Percentiles rank a stretch among this genome's conserved stretches.
Evolutionary conservation across 64 coral and sea anemone genomes (phyloP).

Genomic region (Montipora efflorescens): DNA sequence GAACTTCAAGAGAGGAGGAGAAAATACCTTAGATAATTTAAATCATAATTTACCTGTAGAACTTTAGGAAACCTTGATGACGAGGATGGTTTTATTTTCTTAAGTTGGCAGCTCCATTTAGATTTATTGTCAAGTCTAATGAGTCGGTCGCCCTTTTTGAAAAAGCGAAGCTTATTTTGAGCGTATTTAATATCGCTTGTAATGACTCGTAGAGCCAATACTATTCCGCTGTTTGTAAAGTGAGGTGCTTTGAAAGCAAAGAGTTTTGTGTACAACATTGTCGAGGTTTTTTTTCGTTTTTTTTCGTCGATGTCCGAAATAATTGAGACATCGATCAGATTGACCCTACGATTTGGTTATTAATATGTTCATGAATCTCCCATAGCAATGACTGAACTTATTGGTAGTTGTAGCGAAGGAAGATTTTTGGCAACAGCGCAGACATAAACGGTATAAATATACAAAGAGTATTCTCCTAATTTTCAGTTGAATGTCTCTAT

Average conservation of each 20-base stretch:
- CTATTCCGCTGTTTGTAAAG: slow-evolving; percentile 17
- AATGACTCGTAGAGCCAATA: background rate
- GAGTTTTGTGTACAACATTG: background rate
- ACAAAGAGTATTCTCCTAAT: background rate
- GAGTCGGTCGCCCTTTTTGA: slow-evolving; percentile 24
- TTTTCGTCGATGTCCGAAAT: background rate
- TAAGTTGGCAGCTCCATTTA: background rate
- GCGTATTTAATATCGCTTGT: background rate
- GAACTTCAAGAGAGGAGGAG: background rate
- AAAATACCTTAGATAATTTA: slow-evolving; percentile 31
- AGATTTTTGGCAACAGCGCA: background rate
- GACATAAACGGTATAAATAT: background rate
- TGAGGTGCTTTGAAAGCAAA: background rate
- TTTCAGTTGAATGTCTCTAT: background rate
- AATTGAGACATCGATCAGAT: background rate
- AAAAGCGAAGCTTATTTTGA: slow-evolving; percentile 24
- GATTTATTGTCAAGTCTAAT: slow-evolving; percentile 25
- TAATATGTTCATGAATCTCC: background rate
- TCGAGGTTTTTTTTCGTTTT: background rate
- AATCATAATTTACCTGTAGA: background rate
- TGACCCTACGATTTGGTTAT: background rate
- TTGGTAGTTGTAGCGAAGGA: background rate
- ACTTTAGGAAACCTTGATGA: background rate
- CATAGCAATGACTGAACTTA: background rate
- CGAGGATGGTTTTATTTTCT: background rate